Percentiles rank a stretch among this genome's conserved stretches.
These are phyloP conservation scores for Mnemiopsis leidyi DNA, from an alignment of 37 sponge, comb jelly and placozoan species.

Conservation along the genomic window DNA sequence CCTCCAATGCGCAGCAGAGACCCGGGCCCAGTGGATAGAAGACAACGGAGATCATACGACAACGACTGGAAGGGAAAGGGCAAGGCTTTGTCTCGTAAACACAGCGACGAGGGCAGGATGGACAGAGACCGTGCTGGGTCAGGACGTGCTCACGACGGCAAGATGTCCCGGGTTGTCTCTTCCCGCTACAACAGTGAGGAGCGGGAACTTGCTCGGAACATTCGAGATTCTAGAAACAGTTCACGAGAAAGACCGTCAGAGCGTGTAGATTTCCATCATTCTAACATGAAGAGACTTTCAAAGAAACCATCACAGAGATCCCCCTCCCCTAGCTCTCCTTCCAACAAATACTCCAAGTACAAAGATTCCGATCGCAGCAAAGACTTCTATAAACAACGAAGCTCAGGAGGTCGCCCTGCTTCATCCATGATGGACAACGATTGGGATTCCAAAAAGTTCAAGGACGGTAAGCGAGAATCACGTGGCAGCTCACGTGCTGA, in stretches of 20 bases:
- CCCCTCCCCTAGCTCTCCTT: not conserved
- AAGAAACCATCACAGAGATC: not conserved
- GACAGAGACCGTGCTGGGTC: not conserved
- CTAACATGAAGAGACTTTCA: conserved; percentile 31
- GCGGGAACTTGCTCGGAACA: conserved; percentile 29
- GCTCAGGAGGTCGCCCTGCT: not conserved
- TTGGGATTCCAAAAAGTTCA: not conserved
- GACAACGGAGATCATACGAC: not conserved
- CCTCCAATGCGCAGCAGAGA: not conserved
- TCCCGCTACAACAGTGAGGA: conserved; percentile 54
- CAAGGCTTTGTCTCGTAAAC: not conserved
- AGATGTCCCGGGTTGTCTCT: not conserved
- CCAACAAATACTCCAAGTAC: not conserved
- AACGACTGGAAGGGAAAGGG: conserved; percentile 56
- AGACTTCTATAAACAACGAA: not conserved
- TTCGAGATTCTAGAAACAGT: conserved; percentile 13
- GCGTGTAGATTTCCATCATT: conserved; percentile 39
- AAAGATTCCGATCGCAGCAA: not conserved
- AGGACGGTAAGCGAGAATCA: not conserved
- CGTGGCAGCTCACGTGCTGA: not conserved
- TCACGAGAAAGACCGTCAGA: not conserved
- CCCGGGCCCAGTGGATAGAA: not conserved
- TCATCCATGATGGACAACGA: conserved; percentile 26
- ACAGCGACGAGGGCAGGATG: not conserved
- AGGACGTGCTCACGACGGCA: not conserved